These are phyloP conservation scores for Eurystomus glaucurus DNA, from an alignment of 2,797 vertebrate species.

Conservation along the genomic window DNA sequence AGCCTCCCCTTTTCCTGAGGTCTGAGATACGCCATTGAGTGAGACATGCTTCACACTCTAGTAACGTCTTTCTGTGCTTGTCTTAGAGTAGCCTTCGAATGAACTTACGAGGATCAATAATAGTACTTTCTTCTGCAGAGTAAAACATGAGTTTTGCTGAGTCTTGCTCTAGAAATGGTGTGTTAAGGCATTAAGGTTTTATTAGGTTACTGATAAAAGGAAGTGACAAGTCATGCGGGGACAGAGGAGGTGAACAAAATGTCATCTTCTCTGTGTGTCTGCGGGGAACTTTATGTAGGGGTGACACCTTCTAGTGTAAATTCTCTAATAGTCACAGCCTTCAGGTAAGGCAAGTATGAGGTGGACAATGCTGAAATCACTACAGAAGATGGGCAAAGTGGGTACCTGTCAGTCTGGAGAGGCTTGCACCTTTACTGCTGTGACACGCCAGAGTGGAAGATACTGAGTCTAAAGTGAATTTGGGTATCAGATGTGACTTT, in stretches of 20 bases:
- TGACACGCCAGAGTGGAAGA: rapidly evolving
- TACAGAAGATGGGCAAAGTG: not conserved
- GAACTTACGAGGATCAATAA: rapidly evolving
- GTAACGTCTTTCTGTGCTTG: not conserved
- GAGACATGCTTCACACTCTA: not conserved
- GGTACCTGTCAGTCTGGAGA: not conserved
- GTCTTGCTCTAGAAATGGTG: not conserved
- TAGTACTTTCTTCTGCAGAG: not conserved
- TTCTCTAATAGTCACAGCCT: not conserved
- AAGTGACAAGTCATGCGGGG: not conserved
- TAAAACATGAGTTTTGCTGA: not conserved
- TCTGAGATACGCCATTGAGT: rapidly evolving
- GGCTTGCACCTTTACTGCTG: not conserved
- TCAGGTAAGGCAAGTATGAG: not conserved
- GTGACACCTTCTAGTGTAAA: not conserved
- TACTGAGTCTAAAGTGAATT: not conserved
- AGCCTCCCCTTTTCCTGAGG: not conserved
- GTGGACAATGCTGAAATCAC: not conserved
- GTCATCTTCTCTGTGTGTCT: not conserved
- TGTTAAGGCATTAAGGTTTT: not conserved
- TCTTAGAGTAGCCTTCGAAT: not conserved
- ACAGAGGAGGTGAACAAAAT: not conserved
- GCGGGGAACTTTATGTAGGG: not conserved
- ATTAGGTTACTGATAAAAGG: not conserved
- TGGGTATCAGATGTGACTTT: not conserved